Evolutionary conservation across 1,140 invertebrate species (phyloP).

Genomic region (Colletes latitarsis): DNA sequence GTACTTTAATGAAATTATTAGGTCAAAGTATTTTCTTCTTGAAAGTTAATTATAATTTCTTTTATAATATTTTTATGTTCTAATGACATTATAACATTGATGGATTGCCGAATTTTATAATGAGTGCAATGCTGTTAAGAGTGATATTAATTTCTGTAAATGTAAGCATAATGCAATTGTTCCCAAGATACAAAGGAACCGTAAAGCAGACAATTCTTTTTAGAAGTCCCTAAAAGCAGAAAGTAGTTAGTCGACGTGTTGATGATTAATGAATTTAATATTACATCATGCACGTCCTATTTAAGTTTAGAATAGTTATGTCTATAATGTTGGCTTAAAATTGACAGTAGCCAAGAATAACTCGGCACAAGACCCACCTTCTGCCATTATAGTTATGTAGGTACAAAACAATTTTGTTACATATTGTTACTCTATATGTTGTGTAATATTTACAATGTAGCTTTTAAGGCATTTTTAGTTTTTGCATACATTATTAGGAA

Average conservation of each 20-base stretch:
- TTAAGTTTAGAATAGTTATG: constrained; percentile 71
- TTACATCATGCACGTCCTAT: constrained; percentile 70
- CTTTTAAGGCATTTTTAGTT: constrained; percentile 62
- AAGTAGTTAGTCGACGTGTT: constrained; percentile 72
- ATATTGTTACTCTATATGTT: constrained; percentile 73
- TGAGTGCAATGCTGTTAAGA: constrained; percentile 48
- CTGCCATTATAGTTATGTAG: constrained; percentile 72
- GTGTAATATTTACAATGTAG: constrained; percentile 68
- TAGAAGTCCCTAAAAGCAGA: constrained; percentile 73
- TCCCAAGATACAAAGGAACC: constrained; percentile 1
- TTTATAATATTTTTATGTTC: constrained; percentile 38
- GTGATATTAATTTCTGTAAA: constrained; percentile 54
- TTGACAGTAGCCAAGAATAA: constrained; percentile 75
- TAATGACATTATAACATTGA: constrained; percentile 2
- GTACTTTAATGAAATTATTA: constrained; percentile 14
- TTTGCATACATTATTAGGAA: constrained; percentile 51
- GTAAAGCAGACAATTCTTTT: constrained; percentile 59
- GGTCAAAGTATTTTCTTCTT: constrained; percentile 13
- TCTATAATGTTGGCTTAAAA: constrained; percentile 73
- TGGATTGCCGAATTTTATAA: constrained; percentile 39
- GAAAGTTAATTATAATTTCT: constrained; percentile 11
- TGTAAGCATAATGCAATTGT: constrained; percentile 38
- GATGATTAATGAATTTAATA: constrained; percentile 66
- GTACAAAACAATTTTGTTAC: constrained; percentile 68
- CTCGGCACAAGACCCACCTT: constrained; percentile 74